phyloP scores from a whole-genome alignment of 2,113 vertebrate genomes.

The Aegithalos caudatus region DNA sequence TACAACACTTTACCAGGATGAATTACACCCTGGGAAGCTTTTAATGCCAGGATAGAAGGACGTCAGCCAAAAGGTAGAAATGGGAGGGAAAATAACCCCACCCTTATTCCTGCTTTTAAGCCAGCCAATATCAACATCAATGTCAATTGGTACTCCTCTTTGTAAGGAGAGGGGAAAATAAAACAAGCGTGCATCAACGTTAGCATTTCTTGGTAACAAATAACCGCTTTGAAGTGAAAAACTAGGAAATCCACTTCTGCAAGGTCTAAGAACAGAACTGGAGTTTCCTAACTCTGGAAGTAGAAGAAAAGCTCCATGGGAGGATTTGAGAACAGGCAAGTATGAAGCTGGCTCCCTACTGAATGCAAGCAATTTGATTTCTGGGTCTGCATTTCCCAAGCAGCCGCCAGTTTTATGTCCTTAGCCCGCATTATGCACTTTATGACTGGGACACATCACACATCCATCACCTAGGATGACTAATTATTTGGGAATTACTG shows the following conservation, averaged over 20 bases:
- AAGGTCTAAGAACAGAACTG: not conserved
- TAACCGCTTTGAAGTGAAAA: not conserved
- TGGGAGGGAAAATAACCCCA: rapidly evolving
- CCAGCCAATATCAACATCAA: not conserved
- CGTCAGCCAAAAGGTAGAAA: not conserved
- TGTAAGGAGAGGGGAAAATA: not conserved
- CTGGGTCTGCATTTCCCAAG: not conserved
- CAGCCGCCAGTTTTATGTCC: not conserved
- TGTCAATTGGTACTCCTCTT: not conserved
- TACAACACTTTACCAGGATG: not conserved
- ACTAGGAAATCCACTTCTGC: not conserved
- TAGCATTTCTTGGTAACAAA: not conserved
- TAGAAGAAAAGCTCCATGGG: not conserved
- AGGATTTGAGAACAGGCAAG: not conserved
- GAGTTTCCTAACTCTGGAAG: not conserved
- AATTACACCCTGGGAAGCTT: not conserved
- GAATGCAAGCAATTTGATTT: not conserved
- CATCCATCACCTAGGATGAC: not conserved
- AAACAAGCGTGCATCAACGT: not conserved
- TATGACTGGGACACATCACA: not conserved
- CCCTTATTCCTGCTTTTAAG: not conserved
- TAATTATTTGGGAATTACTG: constrained; percentile 16
- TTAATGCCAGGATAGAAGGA: not conserved
- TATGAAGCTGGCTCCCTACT: not conserved
- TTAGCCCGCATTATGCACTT: not conserved